Evolutionary conservation across 2,797 vertebrate species (phyloP).

Genomic region (Sebastes wilsoni): DNA sequence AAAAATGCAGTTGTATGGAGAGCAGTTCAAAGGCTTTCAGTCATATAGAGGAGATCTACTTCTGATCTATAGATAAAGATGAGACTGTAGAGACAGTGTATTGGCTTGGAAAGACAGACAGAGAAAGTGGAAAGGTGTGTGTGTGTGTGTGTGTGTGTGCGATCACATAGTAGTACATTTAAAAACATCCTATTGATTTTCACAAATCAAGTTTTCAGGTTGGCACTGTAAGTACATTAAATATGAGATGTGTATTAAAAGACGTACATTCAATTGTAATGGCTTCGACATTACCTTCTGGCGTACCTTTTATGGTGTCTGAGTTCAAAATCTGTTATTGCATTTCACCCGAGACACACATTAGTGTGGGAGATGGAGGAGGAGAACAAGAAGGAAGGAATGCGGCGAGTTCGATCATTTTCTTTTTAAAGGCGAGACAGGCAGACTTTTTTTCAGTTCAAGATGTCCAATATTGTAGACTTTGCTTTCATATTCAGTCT

Average conservation of each 20-base stretch:
- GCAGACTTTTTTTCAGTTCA: conserved; percentile 13
- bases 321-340: conserved; percentile 69
- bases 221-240: conserved; percentile 59
- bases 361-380: conserved; percentile 51
- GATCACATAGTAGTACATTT: conserved; percentile 43
- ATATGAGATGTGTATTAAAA: conserved; percentile 80
- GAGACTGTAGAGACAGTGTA: conserved; percentile 48
- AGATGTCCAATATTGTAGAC: neutral
- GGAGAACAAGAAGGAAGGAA: conserved; percentile 24
- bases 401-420: conserved; percentile 43
- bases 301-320: conserved; percentile 67
- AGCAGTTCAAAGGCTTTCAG: conserved; percentile 69
- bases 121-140: conserved; percentile 9
- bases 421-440: conserved; percentile 15
- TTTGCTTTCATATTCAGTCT: conserved; percentile 7
- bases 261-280: conserved; percentile 78
- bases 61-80: conserved; percentile 67
- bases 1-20: conserved; percentile 68
- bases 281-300: conserved; percentile 67
- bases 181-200: conserved; percentile 76
- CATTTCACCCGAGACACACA: conserved; percentile 71
- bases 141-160: neutral
- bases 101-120: conserved; percentile 41
- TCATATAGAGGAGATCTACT: conserved; percentile 62
- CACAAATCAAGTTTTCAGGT: conserved; percentile 77